phyloP scores from a whole-genome alignment of 2,888 invertebrate species.

The Nemoura dubitans region DNA sequence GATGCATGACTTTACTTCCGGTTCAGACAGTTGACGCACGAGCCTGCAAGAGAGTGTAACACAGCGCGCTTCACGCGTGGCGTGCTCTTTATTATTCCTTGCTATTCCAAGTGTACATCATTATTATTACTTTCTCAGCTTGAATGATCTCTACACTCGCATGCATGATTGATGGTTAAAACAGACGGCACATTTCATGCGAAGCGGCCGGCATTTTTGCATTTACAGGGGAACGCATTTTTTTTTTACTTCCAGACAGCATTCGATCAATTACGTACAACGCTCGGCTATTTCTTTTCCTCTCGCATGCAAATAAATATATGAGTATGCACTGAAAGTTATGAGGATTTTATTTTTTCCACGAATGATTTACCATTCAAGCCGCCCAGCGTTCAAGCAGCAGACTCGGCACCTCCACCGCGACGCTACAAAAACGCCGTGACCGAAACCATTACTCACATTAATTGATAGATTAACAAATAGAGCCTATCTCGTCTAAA shows the following conservation, averaged over 20 bases:
- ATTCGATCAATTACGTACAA: neutral
- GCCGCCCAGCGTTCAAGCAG: neutral
- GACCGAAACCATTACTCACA: neutral
- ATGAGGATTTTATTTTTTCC: neutral
- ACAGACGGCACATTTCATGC: slow-evolving; percentile 12
- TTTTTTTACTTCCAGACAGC: slow-evolving; percentile 5
- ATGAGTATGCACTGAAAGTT: neutral
- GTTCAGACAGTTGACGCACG: neutral
- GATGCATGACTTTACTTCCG: neutral
- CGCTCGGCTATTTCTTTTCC: slow-evolving; percentile 1
- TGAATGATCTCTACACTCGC: slow-evolving; percentile 4
- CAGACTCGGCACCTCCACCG: neutral
- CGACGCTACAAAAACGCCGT: neutral
- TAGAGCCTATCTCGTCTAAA: neutral
- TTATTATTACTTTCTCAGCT: slow-evolving; percentile 12
- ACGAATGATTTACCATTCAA: neutral
- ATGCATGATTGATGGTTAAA: neutral
- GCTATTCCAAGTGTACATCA: slow-evolving; percentile 12
- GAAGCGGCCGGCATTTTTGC: neutral
- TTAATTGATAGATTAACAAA: slow-evolving; percentile 2
- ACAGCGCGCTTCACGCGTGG: neutral
- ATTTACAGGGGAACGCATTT: neutral
- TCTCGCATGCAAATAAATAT: neutral
- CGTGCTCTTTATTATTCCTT: slow-evolving; percentile 5
- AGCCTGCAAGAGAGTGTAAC: neutral